phyloP scores from a whole-genome alignment of 2,888 invertebrate species.

The Papilio demoleus region DNA sequence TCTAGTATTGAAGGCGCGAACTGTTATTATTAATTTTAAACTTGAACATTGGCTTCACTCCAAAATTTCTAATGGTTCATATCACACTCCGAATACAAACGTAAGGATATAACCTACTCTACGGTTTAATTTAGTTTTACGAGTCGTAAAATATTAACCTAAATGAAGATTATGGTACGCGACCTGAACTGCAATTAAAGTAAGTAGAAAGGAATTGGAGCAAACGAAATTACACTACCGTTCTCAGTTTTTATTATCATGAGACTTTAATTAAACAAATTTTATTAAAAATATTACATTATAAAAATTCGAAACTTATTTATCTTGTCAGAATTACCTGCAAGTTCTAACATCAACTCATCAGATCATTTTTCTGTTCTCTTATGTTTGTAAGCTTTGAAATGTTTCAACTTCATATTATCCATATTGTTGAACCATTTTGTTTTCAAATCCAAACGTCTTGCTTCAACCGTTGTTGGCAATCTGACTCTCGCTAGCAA shows the following conservation, averaged over 20 bases:
- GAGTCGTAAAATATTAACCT: conserved; percentile 61
- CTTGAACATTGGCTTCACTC: conserved; percentile 8
- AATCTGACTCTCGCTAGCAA: conserved; percentile 65
- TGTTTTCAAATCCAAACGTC: conserved; percentile 56
- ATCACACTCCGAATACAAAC: conserved; percentile 3
- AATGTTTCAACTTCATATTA: conserved; percentile 50
- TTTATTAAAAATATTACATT: conserved; percentile 20
- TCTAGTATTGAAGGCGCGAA: not conserved
- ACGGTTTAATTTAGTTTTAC: conserved; percentile 56
- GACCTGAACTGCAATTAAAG: conserved; percentile 58
- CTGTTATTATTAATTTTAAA: not conserved
- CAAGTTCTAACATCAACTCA: conserved; percentile 42
- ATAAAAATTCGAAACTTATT: not conserved
- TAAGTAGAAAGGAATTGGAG: conserved; percentile 59
- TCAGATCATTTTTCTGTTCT: conserved; percentile 50
- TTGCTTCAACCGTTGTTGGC: conserved; percentile 73
- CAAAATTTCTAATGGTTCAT: not conserved
- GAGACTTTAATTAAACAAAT: conserved; percentile 47
- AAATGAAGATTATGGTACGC: conserved; percentile 59
- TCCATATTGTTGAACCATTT: conserved; percentile 64
- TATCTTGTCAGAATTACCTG: not conserved
- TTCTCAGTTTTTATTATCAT: conserved; percentile 46
- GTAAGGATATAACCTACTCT: conserved; percentile 47
- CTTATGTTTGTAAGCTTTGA: conserved; percentile 57
- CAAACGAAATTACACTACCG: conserved; percentile 53